Evolutionary conservation across 2,888 invertebrate species (phyloP), one percentile per base, ranked within the genome.

Genomic region (Cylloceria caligata): DNA sequence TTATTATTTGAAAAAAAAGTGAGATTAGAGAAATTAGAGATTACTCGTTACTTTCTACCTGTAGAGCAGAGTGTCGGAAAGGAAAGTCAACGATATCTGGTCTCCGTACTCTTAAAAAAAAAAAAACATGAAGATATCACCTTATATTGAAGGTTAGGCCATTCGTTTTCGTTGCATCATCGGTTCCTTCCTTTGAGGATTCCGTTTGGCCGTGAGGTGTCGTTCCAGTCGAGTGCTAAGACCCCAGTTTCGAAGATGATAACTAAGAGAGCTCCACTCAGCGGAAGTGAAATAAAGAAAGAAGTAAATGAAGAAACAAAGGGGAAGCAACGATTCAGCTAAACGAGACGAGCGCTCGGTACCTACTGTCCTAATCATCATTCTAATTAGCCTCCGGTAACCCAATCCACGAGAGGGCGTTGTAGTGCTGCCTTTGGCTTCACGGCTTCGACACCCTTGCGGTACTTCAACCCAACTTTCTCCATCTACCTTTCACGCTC

Each of bases 331-430:
- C 69, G 62, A 52, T 69, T 77, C 62, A 34, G 27, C 30, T 34
- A 45, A 52, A 76, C 47, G 69, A 69, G 39, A 52, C 49, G n/a
- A 62, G 21, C 55, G 19, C n/a, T 9, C n/a, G 34, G 45, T 62
- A 24, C 27, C 60, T 21, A 36, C 27, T 36, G 85, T 86, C 87
- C 89, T 89, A 90, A 90, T 91, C 90, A 89, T 90, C 88, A 88
- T 90, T 89, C 89, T 91, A 92, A 92, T 92, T 92, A 92, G 69
- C 47, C 60, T 88, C 87, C 83, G 86, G 92, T 90, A 92, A 92
- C 89, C 89, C 86, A 89, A 91, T 90, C 89, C 88, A 84, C 83
- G 82, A 84, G 71, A 87, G 87, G 83, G 78, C 84, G 83, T 73
- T 57, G 60, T 68, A 76, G 57, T 73, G 68, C 16, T 67, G 74